A percentile compares a stretch with the other conserved stretches of the same genome.
Evolutionary conservation across 2,888 invertebrate species (phyloP).

Genomic region (Agriopis leucophaearia): DNA sequence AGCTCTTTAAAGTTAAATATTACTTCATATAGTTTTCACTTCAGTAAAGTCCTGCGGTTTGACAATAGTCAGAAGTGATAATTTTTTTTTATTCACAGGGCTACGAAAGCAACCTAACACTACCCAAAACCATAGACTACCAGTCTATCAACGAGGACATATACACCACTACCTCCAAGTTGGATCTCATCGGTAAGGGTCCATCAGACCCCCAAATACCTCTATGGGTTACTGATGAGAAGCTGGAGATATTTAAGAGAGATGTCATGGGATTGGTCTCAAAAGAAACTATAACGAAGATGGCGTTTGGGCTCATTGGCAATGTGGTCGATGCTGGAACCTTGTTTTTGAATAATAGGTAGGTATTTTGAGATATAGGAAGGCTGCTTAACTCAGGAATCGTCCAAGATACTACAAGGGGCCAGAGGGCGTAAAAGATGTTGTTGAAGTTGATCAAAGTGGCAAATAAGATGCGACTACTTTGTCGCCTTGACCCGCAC

Average conservation of each 20-base stretch:
- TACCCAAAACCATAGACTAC: constrained; percentile 68
- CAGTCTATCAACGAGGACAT: constrained; percentile 58
- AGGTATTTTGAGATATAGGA: constrained; percentile 19
- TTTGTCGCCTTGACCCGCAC: too few species aligned
- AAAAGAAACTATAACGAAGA: constrained; percentile 69
- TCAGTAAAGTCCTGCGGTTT: neutral
- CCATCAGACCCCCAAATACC: constrained; percentile 66
- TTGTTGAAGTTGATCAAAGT: too few species aligned
- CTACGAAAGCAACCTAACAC: constrained; percentile 61
- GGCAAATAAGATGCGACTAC: too few species aligned
- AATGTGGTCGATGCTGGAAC: constrained; percentile 78
- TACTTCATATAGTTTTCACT: too few species aligned
- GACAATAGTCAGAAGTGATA: neutral
- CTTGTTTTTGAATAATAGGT: constrained; percentile 77
- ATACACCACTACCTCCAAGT: constrained; percentile 53
- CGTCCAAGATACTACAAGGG: too few species aligned
- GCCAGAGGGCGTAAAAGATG: too few species aligned
- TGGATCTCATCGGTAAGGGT: constrained; percentile 58
- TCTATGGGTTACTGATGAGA: constrained; percentile 71
- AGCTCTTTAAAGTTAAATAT: too few species aligned
- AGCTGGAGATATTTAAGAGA: constrained; percentile 54
- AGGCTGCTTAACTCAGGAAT: too few species aligned
- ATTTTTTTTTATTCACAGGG: constrained; percentile 60
- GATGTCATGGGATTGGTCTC: constrained; percentile 62
- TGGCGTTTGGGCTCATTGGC: constrained; percentile 69